These are phyloP conservation scores for Forbesichthys agassizii DNA, from an alignment of 2,113 vertebrate genomes.

Conservation along the genomic window DNA sequence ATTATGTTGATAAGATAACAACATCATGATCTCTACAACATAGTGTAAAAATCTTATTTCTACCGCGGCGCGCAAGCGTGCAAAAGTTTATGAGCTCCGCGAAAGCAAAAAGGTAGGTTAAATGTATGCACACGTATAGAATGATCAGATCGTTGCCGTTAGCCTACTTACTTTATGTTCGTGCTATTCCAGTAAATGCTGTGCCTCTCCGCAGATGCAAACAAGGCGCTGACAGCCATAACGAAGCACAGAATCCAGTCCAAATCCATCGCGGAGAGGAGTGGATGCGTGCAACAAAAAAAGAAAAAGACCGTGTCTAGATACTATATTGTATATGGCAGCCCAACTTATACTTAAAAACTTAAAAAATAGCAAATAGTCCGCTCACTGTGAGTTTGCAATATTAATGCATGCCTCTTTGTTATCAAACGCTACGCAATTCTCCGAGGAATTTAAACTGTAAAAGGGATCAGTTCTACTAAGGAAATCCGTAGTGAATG, in stretches of 20 bases:
- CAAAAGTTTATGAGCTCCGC: too few relatives aligned
- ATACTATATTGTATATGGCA: conserved; percentile 35
- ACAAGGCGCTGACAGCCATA: conserved; percentile 64
- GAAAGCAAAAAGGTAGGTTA: too few relatives aligned
- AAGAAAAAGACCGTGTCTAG: conserved; percentile 22
- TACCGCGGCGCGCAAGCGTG: too few relatives aligned
- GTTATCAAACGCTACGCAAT: neutral
- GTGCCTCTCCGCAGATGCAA: conserved; percentile 74
- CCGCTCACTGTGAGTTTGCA: conserved; percentile 5
- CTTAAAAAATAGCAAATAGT: conserved; percentile 10
- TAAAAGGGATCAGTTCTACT: neutral
- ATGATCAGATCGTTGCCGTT: too few relatives aligned
- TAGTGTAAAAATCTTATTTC: too few relatives aligned
- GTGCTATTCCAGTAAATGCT: conserved; percentile 81
- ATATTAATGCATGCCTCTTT: neutral
- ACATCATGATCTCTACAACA: too few relatives aligned
- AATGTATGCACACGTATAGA: too few relatives aligned
- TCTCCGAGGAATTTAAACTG: neutral
- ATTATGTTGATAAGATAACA: too few relatives aligned
- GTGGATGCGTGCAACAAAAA: conserved; percentile 38
- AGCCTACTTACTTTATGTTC: conserved; percentile 73
- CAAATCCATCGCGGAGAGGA: conserved; percentile 74
- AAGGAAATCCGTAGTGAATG: conserved; percentile 63
- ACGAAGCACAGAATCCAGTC: conserved; percentile 66
- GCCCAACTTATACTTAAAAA: neutral